Conservation (phyloP, 2,888 invertebrate genomes). For the Spilarctia lutea region DNA sequence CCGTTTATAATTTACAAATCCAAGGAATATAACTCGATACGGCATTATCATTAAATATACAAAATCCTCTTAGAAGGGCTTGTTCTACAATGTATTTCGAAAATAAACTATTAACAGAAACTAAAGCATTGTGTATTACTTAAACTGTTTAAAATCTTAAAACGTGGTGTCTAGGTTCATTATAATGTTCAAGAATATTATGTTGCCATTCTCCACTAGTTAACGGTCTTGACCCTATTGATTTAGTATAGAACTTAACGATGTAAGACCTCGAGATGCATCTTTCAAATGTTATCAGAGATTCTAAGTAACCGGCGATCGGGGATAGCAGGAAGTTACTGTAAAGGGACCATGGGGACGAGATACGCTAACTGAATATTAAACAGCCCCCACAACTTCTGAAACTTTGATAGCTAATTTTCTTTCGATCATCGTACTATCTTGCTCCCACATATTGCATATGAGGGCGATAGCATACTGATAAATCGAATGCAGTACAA, state of each 20-base stretch:
- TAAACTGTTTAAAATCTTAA: conserved; percentile 5
- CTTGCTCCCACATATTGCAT: conserved; percentile 24
- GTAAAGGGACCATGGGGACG: conserved; percentile 59
- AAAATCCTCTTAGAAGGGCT: background rate
- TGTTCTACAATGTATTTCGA: background rate
- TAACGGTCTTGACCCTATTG: conserved; percentile 27
- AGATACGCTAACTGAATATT: conserved; percentile 69
- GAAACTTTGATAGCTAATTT: conserved; percentile 54
- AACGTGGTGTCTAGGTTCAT: conserved; percentile 20
- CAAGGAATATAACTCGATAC: background rate
- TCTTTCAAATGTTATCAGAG: conserved; percentile 45
- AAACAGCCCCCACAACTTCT: conserved; percentile 66
- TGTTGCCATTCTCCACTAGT: conserved; percentile 19
- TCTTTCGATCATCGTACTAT: conserved; percentile 42
- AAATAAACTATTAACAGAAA: conserved; percentile 16
- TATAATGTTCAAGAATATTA: conserved; percentile 17
- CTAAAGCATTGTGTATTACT: conserved; percentile 9
- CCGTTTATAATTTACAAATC: background rate
- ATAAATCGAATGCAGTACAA: conserved; percentile 33
- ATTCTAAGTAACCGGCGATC: conserved; percentile 51
- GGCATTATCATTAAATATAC: too few species aligned
- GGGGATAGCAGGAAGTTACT: conserved; percentile 59
- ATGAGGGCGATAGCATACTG: conserved; percentile 29
- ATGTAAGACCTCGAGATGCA: conserved; percentile 23
- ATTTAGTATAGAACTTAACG: conserved; percentile 19